Base-by-base conservation (phyloP, 2,113 vertebrate species). In the Aptenodytes forsteri region DNA sequence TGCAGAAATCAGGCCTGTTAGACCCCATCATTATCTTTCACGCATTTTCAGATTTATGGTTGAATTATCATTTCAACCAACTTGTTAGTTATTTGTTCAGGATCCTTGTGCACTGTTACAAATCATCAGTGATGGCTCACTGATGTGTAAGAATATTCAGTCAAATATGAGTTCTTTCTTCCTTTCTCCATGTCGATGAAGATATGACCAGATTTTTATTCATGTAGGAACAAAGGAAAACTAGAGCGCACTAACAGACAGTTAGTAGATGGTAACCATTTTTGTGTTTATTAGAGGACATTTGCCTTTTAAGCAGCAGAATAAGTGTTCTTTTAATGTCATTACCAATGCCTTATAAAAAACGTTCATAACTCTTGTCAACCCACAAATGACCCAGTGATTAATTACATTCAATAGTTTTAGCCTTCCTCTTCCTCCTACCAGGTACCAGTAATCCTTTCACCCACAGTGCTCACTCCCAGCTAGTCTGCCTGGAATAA, bases 361-460 rank as follows among this genome's bases (percentile, higher is more conserved):
- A 80, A 36, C 0, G 0, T 25, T 87, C 38, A 78, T 81, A 44
- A 44, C 13, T 54, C 34, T 50, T 73, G 21, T 46, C 73, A 88
- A 88, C 81, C 87, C 72, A 94, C 85, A 83, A 87, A 93, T 89
- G 86, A 97, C 77, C 83, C 70, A 61, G 56, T 56, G 67, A 95
- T 72, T 88, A 93, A 97, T 49, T 66, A 84, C 36, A 93, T 67
- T 80, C 76, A 89, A 11, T 21, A 52, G 55, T 84, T 93, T 79
- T 84, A 95, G 61, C 93, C 91, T 92, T 96, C 83, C 62, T 93
- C 81, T 96, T 97, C 89, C 92, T 95, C 66, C 82, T 85, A 89
- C 75, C 81, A 75, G 85, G 44, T 88, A 91, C 81, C 82, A 93
- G 76, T 96, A 97, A 98, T 96, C 96, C 85, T 50, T 96, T 96